phyloP scores from a whole-genome alignment of 2,113 vertebrate genomes.

The Brachionichthys hirsutus region DNA sequence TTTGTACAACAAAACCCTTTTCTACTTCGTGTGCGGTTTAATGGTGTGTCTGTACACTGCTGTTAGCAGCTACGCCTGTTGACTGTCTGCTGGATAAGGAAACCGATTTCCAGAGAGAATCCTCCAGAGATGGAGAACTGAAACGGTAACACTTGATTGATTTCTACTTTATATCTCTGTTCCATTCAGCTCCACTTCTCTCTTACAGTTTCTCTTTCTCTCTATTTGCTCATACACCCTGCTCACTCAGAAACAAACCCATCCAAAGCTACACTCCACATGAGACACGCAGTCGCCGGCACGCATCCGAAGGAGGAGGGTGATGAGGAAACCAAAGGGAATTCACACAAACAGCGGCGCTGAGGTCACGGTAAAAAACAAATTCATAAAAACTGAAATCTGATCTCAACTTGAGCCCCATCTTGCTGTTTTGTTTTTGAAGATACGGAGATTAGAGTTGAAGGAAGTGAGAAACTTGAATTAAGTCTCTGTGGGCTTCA shows the following conservation, averaged over 20 bases:
- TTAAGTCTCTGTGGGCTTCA: slow-evolving; percentile 37
- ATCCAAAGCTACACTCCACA: slow-evolving; percentile 19
- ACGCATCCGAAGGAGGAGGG: slow-evolving; percentile 12
- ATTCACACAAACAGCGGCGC: slow-evolving; percentile 27
- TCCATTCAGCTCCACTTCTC: background rate
- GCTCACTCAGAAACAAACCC: slow-evolving; percentile 6
- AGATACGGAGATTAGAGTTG: slow-evolving; percentile 37
- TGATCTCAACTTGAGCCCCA: slow-evolving; percentile 35
- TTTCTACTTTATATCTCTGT: slow-evolving; percentile 4
- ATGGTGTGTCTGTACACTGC: no score
- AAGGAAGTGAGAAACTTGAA: slow-evolving; percentile 42
- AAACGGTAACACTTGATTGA: background rate
- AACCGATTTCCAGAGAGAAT: background rate
- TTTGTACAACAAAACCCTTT: no score
- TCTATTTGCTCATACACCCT: slow-evolving; percentile 16
- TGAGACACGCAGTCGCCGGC: slow-evolving; percentile 29
- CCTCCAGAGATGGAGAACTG: background rate
- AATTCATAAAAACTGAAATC: slow-evolving; percentile 23
- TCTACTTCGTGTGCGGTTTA: no score
- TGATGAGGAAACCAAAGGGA: slow-evolving; percentile 30
- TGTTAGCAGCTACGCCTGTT: no score
- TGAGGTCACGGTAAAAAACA: slow-evolving; percentile 20
- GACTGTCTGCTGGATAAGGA: background rate
- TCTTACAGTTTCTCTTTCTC: background rate
- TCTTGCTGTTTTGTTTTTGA: slow-evolving; percentile 24